A percentile compares a stretch with the other conserved stretches of the same genome.
These are phyloP conservation scores for Dipus sagitta DNA, from an alignment of 2,797 vertebrate species.

Conservation along the genomic window DNA sequence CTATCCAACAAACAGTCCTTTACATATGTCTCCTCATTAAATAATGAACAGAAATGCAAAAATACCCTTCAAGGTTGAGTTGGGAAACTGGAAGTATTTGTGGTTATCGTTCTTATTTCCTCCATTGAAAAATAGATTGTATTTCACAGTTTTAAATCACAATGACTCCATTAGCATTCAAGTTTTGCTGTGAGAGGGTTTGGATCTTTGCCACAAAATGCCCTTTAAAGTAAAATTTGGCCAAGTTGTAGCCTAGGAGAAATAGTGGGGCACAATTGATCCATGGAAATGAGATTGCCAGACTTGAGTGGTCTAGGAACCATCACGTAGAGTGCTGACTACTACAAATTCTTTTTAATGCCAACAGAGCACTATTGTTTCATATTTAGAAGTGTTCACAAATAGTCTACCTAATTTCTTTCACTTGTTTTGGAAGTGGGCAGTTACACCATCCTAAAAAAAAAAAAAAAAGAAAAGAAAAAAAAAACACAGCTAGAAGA, in stretches of 20 bases:
- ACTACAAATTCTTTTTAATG: conserved; percentile 65
- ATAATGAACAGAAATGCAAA: conserved; percentile 73
- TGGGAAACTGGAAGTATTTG: conserved; percentile 79
- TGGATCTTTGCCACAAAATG: conserved; percentile 77
- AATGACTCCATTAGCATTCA: conserved; percentile 80
- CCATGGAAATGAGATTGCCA: conserved; percentile 72
- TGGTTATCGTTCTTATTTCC: conserved; percentile 79
- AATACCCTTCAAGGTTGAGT: conserved; percentile 73
- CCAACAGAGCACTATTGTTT: conserved; percentile 60
- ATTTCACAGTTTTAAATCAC: conserved; percentile 81
- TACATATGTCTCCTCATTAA: conserved; percentile 64
- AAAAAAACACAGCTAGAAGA: conserved; percentile 50
- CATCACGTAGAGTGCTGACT: conserved; percentile 75
- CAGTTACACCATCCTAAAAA: conserved; percentile 7
- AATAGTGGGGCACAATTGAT: conserved; percentile 61
- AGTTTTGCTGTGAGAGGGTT: conserved; percentile 73
- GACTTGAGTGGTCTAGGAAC: conserved; percentile 69
- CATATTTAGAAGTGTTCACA: conserved; percentile 67
- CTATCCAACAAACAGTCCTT: background rate
- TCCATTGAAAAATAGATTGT: conserved; percentile 81
- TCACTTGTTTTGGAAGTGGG: conserved; percentile 67
- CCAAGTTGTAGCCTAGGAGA: conserved; percentile 65
- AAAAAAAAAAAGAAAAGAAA: conserved; percentile 50
- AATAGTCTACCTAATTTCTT: conserved; percentile 70
- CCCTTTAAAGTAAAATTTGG: conserved; percentile 78